A percentile compares a stretch with the other conserved stretches of the same genome.
Conservation (phyloP, 2,888 invertebrate species). For the Candidula unifasciata region DNA sequence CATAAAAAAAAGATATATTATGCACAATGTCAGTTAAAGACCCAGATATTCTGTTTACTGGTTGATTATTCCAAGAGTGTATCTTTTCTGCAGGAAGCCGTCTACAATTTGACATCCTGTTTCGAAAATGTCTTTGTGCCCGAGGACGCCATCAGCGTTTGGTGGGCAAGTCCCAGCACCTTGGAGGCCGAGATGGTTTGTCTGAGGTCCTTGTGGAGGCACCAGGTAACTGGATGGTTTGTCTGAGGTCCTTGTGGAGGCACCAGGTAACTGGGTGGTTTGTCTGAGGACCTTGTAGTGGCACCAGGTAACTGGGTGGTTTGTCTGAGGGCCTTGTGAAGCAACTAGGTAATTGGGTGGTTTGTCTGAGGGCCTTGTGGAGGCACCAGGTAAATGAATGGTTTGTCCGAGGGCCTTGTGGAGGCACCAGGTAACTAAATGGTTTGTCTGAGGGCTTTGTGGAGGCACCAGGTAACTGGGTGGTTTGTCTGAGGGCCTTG, state of each 20-base stretch:
- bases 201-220: conserved; percentile 24
- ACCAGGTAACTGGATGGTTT: neutral
- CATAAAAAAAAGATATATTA: too few relatives aligned
- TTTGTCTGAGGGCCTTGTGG: too few relatives aligned
- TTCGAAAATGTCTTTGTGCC: conserved; percentile 25
- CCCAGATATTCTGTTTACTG: too few relatives aligned
- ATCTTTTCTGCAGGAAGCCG: neutral
- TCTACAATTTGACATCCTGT: neutral
- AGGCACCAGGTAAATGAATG: too few relatives aligned
- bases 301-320: neutral
- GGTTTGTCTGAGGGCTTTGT: too few relatives aligned
- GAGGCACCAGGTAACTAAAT: too few relatives aligned
- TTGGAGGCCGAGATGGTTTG: conserved; percentile 35
- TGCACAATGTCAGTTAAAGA: too few relatives aligned
- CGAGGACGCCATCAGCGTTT: neutral
- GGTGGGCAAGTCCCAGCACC: neutral
- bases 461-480: too few relatives aligned
- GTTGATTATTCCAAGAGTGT: neutral
- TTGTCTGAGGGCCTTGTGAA: conserved; percentile 7
- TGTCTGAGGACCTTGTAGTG: neutral
- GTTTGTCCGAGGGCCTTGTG: too few relatives aligned
- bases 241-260: conserved; percentile 3
- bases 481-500: too few relatives aligned
- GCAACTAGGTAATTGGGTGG: neutral
- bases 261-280: neutral